A percentile compares a stretch with the other conserved stretches of the same genome.
Evolutionary conservation across 2,113 vertebrate species (phyloP).

Genomic region (Callaeas wilsoni): DNA sequence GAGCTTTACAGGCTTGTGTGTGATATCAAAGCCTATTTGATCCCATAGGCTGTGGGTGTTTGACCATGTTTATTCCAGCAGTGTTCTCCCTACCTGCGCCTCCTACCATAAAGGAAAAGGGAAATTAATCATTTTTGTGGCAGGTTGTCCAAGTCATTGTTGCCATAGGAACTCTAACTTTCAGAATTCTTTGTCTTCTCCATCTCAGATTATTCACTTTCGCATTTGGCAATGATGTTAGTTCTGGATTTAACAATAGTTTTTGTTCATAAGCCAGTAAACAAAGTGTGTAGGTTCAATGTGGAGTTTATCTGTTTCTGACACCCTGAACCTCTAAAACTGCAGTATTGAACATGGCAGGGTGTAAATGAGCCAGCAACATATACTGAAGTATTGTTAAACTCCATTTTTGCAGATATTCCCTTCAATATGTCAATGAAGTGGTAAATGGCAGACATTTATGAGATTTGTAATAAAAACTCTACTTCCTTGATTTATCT

Average conservation of each 20-base stretch:
- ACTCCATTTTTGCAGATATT: slow-evolving; percentile 11
- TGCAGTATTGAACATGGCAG: neutral
- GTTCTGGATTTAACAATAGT: neutral
- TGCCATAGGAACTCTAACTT: neutral
- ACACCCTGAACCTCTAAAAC: neutral
- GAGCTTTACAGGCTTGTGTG: neutral
- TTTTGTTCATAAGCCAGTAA: neutral
- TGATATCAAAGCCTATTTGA: neutral
- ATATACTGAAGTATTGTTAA: neutral
- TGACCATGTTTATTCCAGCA: neutral
- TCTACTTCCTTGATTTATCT: neutral
- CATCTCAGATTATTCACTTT: neutral
- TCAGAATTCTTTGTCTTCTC: neutral
- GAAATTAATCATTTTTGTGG: neutral
- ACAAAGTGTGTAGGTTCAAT: neutral
- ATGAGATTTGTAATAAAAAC: neutral
- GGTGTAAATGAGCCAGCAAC: neutral
- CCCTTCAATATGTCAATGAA: neutral
- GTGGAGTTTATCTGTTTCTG: neutral
- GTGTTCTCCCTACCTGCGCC: neutral
- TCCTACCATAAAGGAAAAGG: neutral
- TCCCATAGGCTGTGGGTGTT: neutral
- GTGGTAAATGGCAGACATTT: neutral
- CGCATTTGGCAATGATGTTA: neutral
- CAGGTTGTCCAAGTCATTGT: neutral